Evolutionary conservation across 2,797 vertebrate species (phyloP).

Genomic region (Coracias cyanogaster): DNA sequence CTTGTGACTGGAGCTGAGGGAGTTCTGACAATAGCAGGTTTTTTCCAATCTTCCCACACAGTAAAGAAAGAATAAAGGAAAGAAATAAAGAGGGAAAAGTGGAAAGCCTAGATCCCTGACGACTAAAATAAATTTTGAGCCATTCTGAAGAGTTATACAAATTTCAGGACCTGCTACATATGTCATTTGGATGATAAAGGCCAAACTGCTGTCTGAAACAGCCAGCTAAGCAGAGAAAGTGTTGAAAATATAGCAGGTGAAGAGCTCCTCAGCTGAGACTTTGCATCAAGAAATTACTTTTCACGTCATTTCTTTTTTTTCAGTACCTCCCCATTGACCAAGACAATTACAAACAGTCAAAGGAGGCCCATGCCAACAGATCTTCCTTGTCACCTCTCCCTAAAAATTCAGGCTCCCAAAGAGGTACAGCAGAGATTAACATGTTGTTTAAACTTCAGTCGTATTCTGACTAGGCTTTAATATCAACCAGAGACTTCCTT

Average conservation of each 20-base stretch:
- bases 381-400: not conserved
- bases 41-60: not conserved
- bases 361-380: not conserved
- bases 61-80: not conserved
- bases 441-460: not conserved
- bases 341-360: not conserved
- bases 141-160: not conserved
- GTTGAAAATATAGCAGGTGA: not conserved
- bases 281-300: not conserved
- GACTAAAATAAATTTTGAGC: constrained; percentile 1
- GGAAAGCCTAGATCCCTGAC: not conserved
- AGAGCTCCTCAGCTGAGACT: not conserved
- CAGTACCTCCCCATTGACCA: not conserved
- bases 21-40: not conserved
- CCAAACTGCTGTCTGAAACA: not conserved
- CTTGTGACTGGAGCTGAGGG: not conserved
- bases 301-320: not conserved
- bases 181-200: not conserved
- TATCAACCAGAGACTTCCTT: not conserved
- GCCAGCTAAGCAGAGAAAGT: not conserved
- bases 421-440: not conserved
- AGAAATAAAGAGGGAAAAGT: not conserved
- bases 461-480: not conserved
- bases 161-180: not conserved
- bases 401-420: not conserved